Evolutionary conservation across 2,888 invertebrate genomes (phyloP).

Genomic region (Eupithecia pulchellata): DNA sequence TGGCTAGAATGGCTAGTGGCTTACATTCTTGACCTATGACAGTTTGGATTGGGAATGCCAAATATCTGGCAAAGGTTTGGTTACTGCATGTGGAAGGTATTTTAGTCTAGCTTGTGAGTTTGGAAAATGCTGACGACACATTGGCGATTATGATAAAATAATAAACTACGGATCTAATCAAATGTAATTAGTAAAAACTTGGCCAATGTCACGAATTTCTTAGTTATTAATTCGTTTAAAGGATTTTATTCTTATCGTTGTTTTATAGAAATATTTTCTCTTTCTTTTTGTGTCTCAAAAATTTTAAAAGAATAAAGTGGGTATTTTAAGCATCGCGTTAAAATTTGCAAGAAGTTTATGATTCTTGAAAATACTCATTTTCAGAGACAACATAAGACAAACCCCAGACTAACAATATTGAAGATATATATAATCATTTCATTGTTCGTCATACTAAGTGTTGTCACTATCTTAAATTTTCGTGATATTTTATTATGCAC

Average conservation of each 20-base stretch:
- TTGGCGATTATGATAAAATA: no score
- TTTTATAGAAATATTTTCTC: neutral
- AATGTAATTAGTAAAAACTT: no score
- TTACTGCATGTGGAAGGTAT: neutral
- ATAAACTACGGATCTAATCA: no score
- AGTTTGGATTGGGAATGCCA: neutral
- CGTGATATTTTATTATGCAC: neutral
- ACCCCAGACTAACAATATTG: no score
- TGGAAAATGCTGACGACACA: neutral
- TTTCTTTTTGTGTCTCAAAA: no score
- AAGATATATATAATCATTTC: neutral
- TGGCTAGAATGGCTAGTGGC: conserved; percentile 3
- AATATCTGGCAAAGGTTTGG: neutral
- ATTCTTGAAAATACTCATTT: no score
- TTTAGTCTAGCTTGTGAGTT: neutral
- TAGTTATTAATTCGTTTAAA: no score
- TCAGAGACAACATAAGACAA: no score
- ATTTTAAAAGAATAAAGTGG: no score
- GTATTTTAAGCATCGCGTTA: neutral
- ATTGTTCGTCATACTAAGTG: neutral
- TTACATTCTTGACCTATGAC: conserved; percentile 20
- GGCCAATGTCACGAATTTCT: no score
- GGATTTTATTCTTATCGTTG: no score
- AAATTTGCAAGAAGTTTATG: no score
- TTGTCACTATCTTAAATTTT: neutral